Evolutionary conservation across 2,888 invertebrate species (phyloP), one percentile per base, ranked within the genome.

Genomic region (Trichacis sp.): DNA sequence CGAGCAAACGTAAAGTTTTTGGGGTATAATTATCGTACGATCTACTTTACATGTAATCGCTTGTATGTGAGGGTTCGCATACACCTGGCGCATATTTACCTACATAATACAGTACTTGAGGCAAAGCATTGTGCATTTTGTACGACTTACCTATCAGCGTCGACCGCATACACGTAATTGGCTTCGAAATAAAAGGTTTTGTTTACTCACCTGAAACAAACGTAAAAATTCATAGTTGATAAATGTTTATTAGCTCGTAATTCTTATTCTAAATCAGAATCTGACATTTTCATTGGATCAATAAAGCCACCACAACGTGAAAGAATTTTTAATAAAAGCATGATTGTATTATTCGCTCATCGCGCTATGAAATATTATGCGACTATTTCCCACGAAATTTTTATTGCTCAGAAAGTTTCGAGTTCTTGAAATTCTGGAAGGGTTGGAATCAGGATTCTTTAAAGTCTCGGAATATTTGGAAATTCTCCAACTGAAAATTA

Each of bases 61-160:
- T 56, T 46, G 20, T 12, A 14, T 15, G 46, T 17, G 38, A 17
- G 47, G 50, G 30, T 55, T 51, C 20, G 52, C 14, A 48, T 42
- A 45, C 55, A 48, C 40, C 60, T 60, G 60, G 60, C 60, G 60
- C 55, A 56, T 57, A 46, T 56, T 60, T 60, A 57, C 53, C 56
- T 65, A 65, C 60, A 45, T 45, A 53, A 60, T 65, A 56, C 52
- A 49, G 45, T 65, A 60, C 56, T 60, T 50, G 56, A 56, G 68
- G 58, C 64, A 68, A 64, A 68, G 68, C 68, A 68, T 59, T 64
- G 48, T 62, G 49, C 62, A 64, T 59, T 64, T 62, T 64, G 51
- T 64, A 64, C 57, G 53, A 64, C 64, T 64, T 59, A 68, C 68
- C 68, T 62, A 60, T 64, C 60, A 29, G 49, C 64, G 52, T 59